phyloP scores from a whole-genome alignment of 2,888 invertebrate species.

The Julus scanicus region DNA sequence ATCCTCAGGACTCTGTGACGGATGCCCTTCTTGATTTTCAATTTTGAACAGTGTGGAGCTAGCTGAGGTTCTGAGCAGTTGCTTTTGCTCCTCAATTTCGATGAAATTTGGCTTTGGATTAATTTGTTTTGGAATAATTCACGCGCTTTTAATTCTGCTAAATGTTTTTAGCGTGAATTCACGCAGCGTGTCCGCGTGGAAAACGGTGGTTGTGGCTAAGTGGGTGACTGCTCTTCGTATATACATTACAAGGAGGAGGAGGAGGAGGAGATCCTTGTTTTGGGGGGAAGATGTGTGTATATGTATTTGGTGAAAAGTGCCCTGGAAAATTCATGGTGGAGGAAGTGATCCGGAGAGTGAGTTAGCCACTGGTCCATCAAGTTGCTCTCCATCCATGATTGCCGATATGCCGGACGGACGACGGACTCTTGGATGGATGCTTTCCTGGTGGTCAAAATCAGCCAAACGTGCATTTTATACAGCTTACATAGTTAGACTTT shows the following conservation, averaged over 20 bases:
- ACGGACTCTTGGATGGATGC: slow-evolving; percentile 51
- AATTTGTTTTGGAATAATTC: neutral
- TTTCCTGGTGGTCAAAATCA: slow-evolving; percentile 49
- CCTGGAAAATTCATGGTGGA: slow-evolving; percentile 51
- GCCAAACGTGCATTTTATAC: slow-evolving; percentile 50
- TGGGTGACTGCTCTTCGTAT: neutral
- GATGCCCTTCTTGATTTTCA: neutral
- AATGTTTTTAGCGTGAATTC: neutral
- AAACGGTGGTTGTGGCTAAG: neutral
- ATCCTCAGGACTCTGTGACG: neutral
- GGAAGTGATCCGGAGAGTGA: slow-evolving; percentile 52
- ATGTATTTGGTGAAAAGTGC: slow-evolving; percentile 51
- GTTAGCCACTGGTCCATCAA: slow-evolving; percentile 52
- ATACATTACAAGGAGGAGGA: neutral
- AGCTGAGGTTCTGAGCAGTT: neutral
- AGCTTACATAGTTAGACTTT: neutral
- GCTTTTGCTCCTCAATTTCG: neutral
- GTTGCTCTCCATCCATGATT: slow-evolving; percentile 51
- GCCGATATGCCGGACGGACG: slow-evolving; percentile 49
- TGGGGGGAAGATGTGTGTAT: neutral
- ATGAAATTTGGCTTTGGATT: neutral
- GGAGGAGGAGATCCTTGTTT: neutral
- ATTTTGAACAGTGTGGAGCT: neutral
- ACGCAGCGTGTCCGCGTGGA: slow-evolving; percentile 38
- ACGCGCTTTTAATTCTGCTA: neutral